Evolutionary conservation across 2,888 invertebrate genomes (phyloP), one percentile per base, ranked within the genome.

Genomic region (Petrophora chlorosata): DNA sequence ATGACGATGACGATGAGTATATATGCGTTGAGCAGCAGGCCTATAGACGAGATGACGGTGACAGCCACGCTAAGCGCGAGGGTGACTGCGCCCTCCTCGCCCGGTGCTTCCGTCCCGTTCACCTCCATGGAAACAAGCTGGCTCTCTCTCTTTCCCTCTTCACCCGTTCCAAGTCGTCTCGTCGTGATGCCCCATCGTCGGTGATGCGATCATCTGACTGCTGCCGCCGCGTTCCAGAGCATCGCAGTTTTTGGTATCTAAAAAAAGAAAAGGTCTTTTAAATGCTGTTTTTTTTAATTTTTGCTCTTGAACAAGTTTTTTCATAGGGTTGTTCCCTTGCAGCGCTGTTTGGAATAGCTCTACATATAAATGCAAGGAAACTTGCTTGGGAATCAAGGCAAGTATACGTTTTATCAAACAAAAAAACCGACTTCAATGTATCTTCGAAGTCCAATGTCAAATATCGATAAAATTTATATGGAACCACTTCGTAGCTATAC

Each of bases 21-120:
- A 78, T 94, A 95, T 36, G 92, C 93, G 84, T 95, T 95, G 73
- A 95, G 92, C 62, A 94, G 84, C 60, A 95, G 89, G 65, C 95
- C 95, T 65, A 94, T 82, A 63, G 93, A 88, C 73, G 94, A 93
- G 80, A 94, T 91, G 77, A 94, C 91, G 83, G 93, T 92, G 76
- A 95, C 91, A 70, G 93, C 91, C 67, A 94, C 92, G 80, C 92
- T 92, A 68, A 94, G 91, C 79, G 92, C 92, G 84, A 94, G 90
- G 78, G 92, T 89, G 88, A 92, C 91, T 89, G 93, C 93, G 78
- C 91, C 92, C 80, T 85, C 89, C 73, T 82, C 82, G 69, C 75
- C 77, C 61, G 77, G 79, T 65, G 75, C 65, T 50, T 82, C 83
- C 76, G 89, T 88, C 81, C 79, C 87, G 83, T 88, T 89, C 88